A percentile compares a stretch with the other conserved stretches of the same genome.
phyloP scores from a whole-genome alignment of 2,888 invertebrate genomes.

The Anorthoa munda region DNA sequence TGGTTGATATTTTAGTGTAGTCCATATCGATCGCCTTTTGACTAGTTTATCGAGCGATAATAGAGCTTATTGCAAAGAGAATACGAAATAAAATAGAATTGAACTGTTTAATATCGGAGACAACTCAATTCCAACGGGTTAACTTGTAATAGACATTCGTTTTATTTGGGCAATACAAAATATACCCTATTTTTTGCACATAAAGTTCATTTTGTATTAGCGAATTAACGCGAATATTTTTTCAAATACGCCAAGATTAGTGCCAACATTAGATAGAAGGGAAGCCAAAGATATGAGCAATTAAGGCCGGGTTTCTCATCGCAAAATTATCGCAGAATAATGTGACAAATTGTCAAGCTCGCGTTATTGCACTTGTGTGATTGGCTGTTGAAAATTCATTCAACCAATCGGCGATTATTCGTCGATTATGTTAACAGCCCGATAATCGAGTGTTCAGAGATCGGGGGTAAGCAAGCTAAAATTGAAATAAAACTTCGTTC shows the following conservation, averaged over 20 bases:
- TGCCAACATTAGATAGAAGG: no score
- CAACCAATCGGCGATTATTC: no score
- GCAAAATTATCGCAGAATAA: no score
- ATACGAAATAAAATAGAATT: slow-evolving; percentile 9
- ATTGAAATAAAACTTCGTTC: not conserved
- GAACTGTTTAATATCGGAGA: not conserved
- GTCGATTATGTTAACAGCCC: no score
- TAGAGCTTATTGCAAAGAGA: slow-evolving; percentile 7
- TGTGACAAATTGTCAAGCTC: no score
- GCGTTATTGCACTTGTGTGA: no score
- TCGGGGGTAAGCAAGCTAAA: not conserved
- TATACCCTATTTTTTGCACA: not conserved
- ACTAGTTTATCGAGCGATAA: slow-evolving; percentile 29
- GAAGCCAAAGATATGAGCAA: not conserved
- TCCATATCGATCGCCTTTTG: slow-evolving; percentile 18
- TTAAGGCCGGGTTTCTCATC: no score
- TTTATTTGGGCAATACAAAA: not conserved
- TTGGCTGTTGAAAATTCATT: no score
- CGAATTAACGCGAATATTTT: not conserved
- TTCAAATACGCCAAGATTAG: no score
- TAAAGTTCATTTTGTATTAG: not conserved
- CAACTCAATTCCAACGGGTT: not conserved
- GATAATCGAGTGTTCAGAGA: no score
- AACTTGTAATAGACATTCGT: not conserved
- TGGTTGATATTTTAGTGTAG: not conserved